Base-by-base conservation (phyloP, 2,888 invertebrate genomes). In the Chloroclystis v-ata region DNA sequence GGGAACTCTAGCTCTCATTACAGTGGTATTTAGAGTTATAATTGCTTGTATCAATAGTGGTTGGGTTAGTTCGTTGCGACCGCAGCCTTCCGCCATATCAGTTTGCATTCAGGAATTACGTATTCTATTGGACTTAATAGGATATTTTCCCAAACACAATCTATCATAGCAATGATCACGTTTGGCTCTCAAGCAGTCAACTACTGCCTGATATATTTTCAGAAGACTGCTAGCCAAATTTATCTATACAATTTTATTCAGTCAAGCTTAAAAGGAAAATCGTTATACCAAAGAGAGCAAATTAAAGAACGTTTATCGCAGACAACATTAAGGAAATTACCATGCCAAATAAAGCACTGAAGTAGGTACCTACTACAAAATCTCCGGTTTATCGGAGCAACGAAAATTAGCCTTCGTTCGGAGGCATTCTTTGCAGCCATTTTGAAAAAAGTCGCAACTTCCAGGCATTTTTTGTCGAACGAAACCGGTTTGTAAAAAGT, bases 21-120 rank as follows among this genome's bases (percentile, higher is more conserved):
- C 28, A 38, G 33, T 45, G 28, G 37, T 7, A 6, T 38, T 37
- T 25, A 60, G 58, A 59, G 37, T 7, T 42, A 47, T 54, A 63
- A 61, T 56, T 30, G 54, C 50, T 37, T 52, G 33, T 16, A 45
- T 10, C 5, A n/a, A 28, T 28, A 20, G 20, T 20, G 32, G 32
- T 13, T 6, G 28, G 39, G 8, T 37, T 40, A 24, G 54, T 45
- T 26, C 52, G 33, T 56, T 56, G 32, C 59, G 62, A 75, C 75
- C 74, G 61, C 77, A 75, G 62, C 67, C 65, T 76, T 78, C 76
- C 75, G 73, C 65, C 61, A 67, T 66, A 65, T 70, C 66, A 65
- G 57, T 52, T 65, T 68, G 62, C 68, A 67, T 63, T 35, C 35
- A 35, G 20, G 33, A 33, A 33, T 8, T 20, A 11, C 5, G 10